These are phyloP conservation scores for Aselliscus stoliczkanus DNA, from an alignment of 2,797 vertebrate genomes.

Conservation along the genomic window DNA sequence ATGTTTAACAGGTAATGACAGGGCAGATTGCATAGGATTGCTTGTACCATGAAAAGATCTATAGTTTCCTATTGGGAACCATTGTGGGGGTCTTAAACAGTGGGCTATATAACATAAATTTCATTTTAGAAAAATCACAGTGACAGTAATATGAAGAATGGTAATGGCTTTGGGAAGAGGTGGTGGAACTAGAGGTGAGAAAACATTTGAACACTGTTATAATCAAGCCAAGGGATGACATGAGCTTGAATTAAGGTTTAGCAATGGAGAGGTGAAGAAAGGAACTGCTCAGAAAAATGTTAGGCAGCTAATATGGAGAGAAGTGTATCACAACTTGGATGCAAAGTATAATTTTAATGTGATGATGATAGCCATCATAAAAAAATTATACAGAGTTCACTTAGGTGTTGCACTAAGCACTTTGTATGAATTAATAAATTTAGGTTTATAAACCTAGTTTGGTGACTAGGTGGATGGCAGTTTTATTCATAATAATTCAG, in stretches of 20 bases:
- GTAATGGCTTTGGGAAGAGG: not conserved
- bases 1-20: not conserved
- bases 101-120: not conserved
- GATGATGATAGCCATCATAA: not conserved
- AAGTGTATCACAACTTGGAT: not conserved
- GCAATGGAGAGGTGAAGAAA: not conserved
- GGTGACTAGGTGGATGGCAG: not conserved
- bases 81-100: not conserved
- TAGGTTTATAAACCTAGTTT: not conserved
- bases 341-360: not conserved
- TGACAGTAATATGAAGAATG: not conserved
- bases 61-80: not conserved
- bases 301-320: not conserved
- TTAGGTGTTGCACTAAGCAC: not conserved
- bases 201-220: not conserved
- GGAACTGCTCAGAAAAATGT: not conserved
- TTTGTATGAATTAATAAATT: not conserved
- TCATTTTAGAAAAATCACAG: not conserved
- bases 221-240: not conserved
- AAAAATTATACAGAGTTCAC: not conserved
- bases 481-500: not conserved
- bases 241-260: not conserved
- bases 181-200: not conserved
- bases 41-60: not conserved
- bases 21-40: not conserved